Evolutionary conservation across 2,113 vertebrate genomes (phyloP).

Genomic region (Regulus satrapa): DNA sequence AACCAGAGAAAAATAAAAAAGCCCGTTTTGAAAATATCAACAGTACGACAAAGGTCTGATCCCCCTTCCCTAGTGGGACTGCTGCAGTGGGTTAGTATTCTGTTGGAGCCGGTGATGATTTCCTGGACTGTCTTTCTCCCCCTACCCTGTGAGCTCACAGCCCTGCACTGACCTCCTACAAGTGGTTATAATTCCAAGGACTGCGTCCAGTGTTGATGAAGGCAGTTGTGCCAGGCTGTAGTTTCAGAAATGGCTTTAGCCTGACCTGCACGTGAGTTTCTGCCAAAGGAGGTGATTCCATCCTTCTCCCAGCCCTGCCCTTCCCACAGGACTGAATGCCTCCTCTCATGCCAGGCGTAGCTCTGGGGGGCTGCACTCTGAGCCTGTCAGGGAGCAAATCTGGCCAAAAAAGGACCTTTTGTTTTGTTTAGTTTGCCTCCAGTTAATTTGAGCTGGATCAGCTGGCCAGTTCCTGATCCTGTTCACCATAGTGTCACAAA

Average conservation of each 20-base stretch:
- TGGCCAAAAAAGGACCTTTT: slow-evolving; percentile 18
- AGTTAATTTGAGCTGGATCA: slow-evolving; percentile 28
- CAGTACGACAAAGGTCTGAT: not conserved
- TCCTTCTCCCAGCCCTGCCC: not conserved
- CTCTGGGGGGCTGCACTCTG: not conserved
- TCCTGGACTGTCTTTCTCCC: not conserved
- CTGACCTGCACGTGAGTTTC: not conserved
- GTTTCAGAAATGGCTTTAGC: not conserved
- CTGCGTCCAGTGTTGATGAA: not conserved
- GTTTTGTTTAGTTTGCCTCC: slow-evolving; percentile 17
- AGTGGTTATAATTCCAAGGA: not conserved
- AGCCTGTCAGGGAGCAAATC: not conserved
- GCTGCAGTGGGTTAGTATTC: not conserved
- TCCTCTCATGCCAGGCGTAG: not conserved
- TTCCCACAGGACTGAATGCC: not conserved
- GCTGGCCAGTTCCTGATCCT: slow-evolving; percentile 17
- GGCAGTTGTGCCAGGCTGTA: not conserved
- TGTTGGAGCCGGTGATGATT: not conserved
- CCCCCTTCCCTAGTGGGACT: not conserved
- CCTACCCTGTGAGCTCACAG: not conserved
- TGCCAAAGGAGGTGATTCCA: not conserved
- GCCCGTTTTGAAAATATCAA: not conserved
- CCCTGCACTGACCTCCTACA: not conserved
- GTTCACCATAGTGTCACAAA: not conserved
- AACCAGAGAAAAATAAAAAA: not conserved